phyloP scores from a whole-genome alignment of 2,888 invertebrate species.

The Tricholauxania praeusta region DNA sequence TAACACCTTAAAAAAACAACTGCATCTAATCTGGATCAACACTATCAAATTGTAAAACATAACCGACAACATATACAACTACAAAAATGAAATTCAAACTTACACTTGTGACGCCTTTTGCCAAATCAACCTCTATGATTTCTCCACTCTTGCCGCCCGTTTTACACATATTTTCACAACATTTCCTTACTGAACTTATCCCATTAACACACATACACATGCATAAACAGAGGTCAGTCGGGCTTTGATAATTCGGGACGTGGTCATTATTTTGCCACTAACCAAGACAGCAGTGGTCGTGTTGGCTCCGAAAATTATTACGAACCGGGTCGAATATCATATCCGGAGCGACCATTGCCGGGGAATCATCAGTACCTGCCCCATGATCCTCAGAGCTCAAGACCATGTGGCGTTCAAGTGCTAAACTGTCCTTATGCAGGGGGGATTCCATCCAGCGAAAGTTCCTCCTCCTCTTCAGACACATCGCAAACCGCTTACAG shows the following conservation, averaged over 20 bases:
- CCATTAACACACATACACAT: constrained; percentile 27
- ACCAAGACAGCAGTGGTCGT: constrained; percentile 66
- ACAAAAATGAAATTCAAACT: constrained; percentile 37
- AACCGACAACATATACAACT: constrained; percentile 31
- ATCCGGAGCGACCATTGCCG: constrained; percentile 55
- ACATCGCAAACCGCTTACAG: constrained; percentile 42
- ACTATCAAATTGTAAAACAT: constrained; percentile 5
- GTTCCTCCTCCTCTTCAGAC: constrained; percentile 32
- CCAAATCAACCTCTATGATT: constrained; percentile 21
- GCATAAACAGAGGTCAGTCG: constrained; percentile 70
- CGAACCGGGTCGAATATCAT: constrained; percentile 9
- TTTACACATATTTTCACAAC: constrained; percentile 36
- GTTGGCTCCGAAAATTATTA: not conserved
- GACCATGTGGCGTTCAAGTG: constrained; percentile 53
- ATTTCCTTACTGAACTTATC: constrained; percentile 26
- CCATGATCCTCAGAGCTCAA: constrained; percentile 47
- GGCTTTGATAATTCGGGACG: constrained; percentile 75
- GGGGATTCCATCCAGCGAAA: constrained; percentile 8
- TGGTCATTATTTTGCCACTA: constrained; percentile 73
- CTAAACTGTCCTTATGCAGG: constrained; percentile 54
- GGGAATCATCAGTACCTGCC: constrained; percentile 52
- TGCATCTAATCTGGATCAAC: constrained; percentile 6
- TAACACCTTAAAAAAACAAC: not conserved
- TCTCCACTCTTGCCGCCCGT: constrained; percentile 15
- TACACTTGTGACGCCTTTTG: constrained; percentile 31